Evolutionary conservation across 2,888 invertebrate species (phyloP), one percentile per base, ranked within the genome.

Genomic region (Fragum whitleyi): DNA sequence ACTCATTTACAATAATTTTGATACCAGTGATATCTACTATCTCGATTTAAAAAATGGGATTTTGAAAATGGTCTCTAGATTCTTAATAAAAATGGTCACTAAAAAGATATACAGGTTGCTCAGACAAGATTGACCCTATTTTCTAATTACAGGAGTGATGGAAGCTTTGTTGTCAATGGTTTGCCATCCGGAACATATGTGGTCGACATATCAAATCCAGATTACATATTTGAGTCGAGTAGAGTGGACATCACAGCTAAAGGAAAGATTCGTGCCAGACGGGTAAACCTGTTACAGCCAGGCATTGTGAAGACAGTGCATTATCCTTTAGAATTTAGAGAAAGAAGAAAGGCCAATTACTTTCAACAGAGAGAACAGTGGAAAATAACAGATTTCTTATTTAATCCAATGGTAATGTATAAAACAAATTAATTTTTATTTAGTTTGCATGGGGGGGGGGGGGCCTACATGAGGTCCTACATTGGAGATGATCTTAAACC

Each of bases 191-290:
- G 94, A 11, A 99, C 99, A 0, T 99, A 98, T 93, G 96, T 99
- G 6, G 95, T 99, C 0, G 99, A 99, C 95, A 96, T 98, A 11
- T 95, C 97, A 53, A 96, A 98, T 94, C 97, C 98, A 0, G 97
- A 98, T 92, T 98, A 96, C 92, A 96, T 97, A 86, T 99, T 98
- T 93, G 99, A 99, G 93, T 97, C 98, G 26, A 96, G 97, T 7
- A 95, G 99, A 82, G 98, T 99, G 0, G 99, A 99, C 95, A 98
- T 99, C 81, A 99, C 98, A 93, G 97, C 97, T 0, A 99, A 98
- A 94, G 99, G 99, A 53, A 99, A 99, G 94, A 97, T 97, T 91
- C 95, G 99, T 87, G 99, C 98, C 0, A 95, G 99, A 62, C 97
- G 97, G 95, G 97, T 99, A 0, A 99, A 98, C 94, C 96, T 97